These are phyloP conservation scores for Hystrix brachyura DNA, from an alignment of 2,113 vertebrate species.

Conservation along the genomic window DNA sequence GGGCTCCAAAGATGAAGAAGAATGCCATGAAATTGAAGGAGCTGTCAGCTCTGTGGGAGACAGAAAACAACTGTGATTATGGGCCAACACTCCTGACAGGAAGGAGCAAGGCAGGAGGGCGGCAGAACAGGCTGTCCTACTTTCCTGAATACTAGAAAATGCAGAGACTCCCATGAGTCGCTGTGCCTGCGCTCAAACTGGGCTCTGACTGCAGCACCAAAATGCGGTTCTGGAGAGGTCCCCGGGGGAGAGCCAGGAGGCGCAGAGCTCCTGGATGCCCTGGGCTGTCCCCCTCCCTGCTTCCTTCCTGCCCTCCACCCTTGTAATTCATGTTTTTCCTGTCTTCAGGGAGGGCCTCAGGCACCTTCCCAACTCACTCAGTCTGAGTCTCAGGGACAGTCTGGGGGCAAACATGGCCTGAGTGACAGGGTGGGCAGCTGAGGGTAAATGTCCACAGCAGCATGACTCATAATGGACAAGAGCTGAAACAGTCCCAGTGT, in stretches of 20 bases:
- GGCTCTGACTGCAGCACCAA: background rate
- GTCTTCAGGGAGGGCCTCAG: background rate
- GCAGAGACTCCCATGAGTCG: background rate
- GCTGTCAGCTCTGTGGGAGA: constrained; percentile 92
- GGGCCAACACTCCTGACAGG: accelerated
- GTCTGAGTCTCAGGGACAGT: background rate
- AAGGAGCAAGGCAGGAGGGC: background rate
- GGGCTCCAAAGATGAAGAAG: constrained; percentile 96
- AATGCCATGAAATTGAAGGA: constrained; percentile 99
- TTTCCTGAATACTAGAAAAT: no score
- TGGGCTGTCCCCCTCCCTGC: background rate
- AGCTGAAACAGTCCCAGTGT: accelerated
- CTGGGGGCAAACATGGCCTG: accelerated
- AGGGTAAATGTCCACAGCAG: background rate
- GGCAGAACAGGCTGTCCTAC: background rate
- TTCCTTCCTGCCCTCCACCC: background rate
- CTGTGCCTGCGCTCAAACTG: background rate
- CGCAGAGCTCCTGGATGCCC: background rate
- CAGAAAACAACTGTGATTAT: background rate
- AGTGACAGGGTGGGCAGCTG: accelerated
- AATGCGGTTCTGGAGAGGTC: no score
- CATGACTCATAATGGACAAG: background rate
- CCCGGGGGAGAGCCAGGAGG: background rate
- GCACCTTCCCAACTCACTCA: background rate
- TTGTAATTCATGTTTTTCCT: background rate